Evolutionary conservation across 2,797 vertebrate species (phyloP).

Genomic region (Chrysolophus pictus): DNA sequence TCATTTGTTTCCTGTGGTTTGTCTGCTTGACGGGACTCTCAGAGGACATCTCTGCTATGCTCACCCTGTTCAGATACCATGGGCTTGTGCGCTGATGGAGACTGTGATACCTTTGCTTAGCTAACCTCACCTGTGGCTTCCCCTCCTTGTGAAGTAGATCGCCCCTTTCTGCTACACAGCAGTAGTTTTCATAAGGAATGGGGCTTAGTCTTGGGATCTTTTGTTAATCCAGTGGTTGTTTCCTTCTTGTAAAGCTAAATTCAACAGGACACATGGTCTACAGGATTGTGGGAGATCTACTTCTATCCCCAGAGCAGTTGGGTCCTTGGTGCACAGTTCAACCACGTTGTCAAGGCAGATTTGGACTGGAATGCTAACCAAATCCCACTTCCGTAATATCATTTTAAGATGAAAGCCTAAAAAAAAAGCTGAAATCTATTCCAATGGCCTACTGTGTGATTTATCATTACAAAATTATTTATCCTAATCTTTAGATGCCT

Average conservation of each 20-base stretch:
- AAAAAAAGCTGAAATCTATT: background rate
- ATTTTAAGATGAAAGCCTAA: background rate
- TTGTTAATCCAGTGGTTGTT: background rate
- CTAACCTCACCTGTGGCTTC: background rate
- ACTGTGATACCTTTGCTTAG: rapidly evolving
- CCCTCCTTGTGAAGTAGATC: background rate
- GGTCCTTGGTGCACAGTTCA: background rate
- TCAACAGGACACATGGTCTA: background rate
- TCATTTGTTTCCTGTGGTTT: background rate
- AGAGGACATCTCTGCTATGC: background rate
- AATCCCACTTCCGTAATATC: background rate
- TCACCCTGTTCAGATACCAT: background rate
- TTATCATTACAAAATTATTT: background rate
- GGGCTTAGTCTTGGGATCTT: background rate
- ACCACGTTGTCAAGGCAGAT: background rate
- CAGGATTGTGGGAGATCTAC: background rate
- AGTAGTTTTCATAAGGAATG: background rate
- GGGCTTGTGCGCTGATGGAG: background rate
- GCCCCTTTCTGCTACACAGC: background rate
- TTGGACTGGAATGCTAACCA: background rate
- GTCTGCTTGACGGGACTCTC: background rate
- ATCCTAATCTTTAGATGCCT: background rate
- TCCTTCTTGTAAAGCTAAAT: background rate
- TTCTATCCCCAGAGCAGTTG: background rate
- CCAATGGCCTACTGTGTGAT: background rate